These are phyloP conservation scores for Athalia cordata DNA, from an alignment of 2,888 invertebrate genomes.

Conservation along the genomic window DNA sequence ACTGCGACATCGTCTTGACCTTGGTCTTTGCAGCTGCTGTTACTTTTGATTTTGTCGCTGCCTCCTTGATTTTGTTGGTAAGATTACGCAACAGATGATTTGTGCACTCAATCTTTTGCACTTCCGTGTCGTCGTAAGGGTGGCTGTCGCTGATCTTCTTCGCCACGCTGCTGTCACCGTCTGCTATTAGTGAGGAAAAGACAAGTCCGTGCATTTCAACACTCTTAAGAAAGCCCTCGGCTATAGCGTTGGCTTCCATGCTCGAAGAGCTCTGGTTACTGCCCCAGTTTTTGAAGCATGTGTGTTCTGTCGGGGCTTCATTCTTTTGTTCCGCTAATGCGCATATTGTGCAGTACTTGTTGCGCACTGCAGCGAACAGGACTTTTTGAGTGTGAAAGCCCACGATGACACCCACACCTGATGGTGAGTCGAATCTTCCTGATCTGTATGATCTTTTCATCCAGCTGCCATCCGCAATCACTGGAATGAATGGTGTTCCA, in stretches of 20 bases:
- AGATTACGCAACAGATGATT: conserved; percentile 60
- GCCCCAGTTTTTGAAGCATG: conserved; percentile 60
- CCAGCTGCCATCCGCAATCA: no score
- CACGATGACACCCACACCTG: no score
- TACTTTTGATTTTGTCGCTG: not conserved
- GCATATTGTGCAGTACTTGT: no score
- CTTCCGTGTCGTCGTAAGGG: conserved; percentile 54
- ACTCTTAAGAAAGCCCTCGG: conserved; percentile 1
- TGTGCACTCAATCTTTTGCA: conserved; percentile 63
- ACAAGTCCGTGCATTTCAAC: conserved; percentile 6
- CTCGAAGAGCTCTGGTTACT: conserved; percentile 58
- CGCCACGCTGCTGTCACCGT: conserved; percentile 65
- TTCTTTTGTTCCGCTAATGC: conserved; percentile 1
- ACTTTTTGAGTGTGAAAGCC: no score
- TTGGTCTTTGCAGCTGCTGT: no score
- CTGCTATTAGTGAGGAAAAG: not conserved
- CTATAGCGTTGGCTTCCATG: conserved; percentile 10
- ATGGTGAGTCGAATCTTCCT: no score
- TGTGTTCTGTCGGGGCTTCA: conserved; percentile 48
- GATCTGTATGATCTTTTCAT: no score
- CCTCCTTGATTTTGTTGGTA: conserved; percentile 35
- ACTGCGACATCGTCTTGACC: no score
- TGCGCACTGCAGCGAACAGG: no score
- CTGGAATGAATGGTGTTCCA: no score
- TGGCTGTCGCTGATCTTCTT: conserved; percentile 55